A percentile compares a stretch with the other conserved stretches of the same genome.
Evolutionary conservation across 2,113 vertebrate species (phyloP).

Genomic region (Fulica atra): DNA sequence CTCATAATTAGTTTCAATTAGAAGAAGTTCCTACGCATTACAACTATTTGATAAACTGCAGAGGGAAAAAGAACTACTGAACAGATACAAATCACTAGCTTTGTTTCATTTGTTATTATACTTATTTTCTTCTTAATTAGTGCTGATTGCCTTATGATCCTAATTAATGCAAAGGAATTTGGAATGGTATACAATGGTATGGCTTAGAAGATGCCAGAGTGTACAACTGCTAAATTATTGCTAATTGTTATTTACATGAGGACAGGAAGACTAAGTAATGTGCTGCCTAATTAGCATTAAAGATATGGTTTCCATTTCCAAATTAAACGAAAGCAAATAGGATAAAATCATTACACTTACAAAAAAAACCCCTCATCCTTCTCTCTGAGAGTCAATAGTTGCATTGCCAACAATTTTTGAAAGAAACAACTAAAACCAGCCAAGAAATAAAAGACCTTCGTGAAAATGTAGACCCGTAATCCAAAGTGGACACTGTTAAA

Average conservation of each 20-base stretch:
- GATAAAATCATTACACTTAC: slow-evolving; percentile 60
- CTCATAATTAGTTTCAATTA: slow-evolving; percentile 85
- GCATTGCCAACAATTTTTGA: not conserved
- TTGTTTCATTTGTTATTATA: slow-evolving; percentile 80
- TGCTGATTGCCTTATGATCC: slow-evolving; percentile 80
- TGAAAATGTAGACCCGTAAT: not conserved
- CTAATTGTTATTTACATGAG: slow-evolving; percentile 83
- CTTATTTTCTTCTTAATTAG: slow-evolving; percentile 83
- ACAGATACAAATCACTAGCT: slow-evolving; percentile 82
- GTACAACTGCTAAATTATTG: slow-evolving; percentile 82
- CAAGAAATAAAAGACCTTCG: not conserved
- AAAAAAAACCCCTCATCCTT: slow-evolving; percentile 17
- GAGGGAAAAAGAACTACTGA: slow-evolving; percentile 71
- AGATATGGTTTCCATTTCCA: slow-evolving; percentile 79
- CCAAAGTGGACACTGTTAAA: not conserved
- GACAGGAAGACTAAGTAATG: slow-evolving; percentile 79
- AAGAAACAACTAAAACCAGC: not conserved
- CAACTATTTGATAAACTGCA: slow-evolving; percentile 78
- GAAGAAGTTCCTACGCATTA: slow-evolving; percentile 77
- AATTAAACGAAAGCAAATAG: slow-evolving; percentile 66
- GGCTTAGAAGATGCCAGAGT: slow-evolving; percentile 79
- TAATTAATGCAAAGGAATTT: slow-evolving; percentile 83
- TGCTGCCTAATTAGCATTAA: slow-evolving; percentile 78
- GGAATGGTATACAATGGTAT: slow-evolving; percentile 82
- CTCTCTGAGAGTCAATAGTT: slow-evolving; percentile 38